Conservation (phyloP, 2,113 vertebrate species). For the Phyllostomus discolor region DNA sequence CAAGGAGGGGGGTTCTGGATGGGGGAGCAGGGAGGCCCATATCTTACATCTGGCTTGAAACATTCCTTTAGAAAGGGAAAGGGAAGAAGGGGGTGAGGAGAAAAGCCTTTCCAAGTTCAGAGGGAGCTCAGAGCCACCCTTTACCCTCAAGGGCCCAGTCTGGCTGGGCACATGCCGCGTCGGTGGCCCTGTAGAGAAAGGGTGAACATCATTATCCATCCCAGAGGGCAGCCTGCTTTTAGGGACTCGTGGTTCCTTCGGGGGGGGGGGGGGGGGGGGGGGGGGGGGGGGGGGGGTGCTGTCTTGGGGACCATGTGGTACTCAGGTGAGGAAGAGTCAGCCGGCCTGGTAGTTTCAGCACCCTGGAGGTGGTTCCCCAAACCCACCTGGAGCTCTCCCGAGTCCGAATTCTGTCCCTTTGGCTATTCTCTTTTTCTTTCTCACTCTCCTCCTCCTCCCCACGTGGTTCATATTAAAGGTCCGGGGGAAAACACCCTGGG, state of each 20-base stretch:
- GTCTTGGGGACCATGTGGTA: background rate
- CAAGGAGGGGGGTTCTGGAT: conserved; percentile 50
- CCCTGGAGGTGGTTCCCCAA: background rate
- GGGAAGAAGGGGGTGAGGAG: background rate
- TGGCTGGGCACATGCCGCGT: background rate
- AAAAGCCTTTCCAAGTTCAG: conserved; percentile 31
- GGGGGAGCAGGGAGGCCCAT: conserved; percentile 56
- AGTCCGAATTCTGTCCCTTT: background rate
- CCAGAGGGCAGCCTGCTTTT: background rate
- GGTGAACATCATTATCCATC: background rate
- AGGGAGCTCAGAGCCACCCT: conserved; percentile 18
- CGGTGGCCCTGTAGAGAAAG: background rate
- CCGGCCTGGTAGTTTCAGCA: background rate
- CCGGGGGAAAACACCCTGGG: background rate
- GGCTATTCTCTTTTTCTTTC: background rate
- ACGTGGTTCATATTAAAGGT: conserved; percentile 56
- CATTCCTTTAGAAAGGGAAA: conserved; percentile 70
- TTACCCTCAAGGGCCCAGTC: background rate
- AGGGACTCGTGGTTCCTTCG: background rate
- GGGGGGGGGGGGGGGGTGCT: too few relatives aligned
- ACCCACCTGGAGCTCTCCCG: background rate
- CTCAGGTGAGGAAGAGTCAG: background rate
- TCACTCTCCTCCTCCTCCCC: background rate
- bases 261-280: background rate
- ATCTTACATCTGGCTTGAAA: conserved; percentile 73